phyloP scores from a whole-genome alignment of 2,113 vertebrate genomes.

The Tyto alba region DNA sequence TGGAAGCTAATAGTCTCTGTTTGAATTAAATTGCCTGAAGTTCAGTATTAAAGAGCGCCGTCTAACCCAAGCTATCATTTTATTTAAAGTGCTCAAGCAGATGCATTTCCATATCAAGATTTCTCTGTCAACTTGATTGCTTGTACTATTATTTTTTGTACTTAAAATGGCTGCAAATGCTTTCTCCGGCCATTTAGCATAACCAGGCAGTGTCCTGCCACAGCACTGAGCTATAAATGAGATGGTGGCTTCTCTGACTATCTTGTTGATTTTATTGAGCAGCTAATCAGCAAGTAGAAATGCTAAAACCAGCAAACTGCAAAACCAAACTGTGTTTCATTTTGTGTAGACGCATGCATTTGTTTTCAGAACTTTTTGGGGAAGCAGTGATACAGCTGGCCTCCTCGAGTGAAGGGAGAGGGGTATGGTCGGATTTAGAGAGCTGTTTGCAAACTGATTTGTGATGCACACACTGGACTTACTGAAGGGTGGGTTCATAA shows the following conservation, averaged over 20 bases:
- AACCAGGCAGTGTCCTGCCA: background rate
- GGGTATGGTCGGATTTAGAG: background rate
- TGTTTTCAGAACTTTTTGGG: background rate
- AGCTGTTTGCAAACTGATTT: background rate
- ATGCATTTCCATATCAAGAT: background rate
- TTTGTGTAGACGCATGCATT: background rate
- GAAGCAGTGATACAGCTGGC: background rate
- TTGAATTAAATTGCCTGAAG: background rate
- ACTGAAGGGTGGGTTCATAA: background rate
- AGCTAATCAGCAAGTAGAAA: background rate
- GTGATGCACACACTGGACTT: background rate
- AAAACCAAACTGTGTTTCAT: background rate
- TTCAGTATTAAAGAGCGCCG: background rate
- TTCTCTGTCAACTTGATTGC: background rate
- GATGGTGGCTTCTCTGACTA: background rate
- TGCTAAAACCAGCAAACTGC: background rate
- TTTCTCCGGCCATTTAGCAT: background rate
- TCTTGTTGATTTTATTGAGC: constrained; percentile 7
- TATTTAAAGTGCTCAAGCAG: background rate
- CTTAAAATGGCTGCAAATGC: background rate
- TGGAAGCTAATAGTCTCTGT: background rate
- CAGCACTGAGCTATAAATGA: background rate
- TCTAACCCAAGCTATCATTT: constrained; percentile 13
- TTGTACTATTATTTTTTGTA: background rate
- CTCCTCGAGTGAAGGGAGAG: background rate